phyloP scores from a whole-genome alignment of 2,797 vertebrate species.

The Sphenopsis melanotis region DNA sequence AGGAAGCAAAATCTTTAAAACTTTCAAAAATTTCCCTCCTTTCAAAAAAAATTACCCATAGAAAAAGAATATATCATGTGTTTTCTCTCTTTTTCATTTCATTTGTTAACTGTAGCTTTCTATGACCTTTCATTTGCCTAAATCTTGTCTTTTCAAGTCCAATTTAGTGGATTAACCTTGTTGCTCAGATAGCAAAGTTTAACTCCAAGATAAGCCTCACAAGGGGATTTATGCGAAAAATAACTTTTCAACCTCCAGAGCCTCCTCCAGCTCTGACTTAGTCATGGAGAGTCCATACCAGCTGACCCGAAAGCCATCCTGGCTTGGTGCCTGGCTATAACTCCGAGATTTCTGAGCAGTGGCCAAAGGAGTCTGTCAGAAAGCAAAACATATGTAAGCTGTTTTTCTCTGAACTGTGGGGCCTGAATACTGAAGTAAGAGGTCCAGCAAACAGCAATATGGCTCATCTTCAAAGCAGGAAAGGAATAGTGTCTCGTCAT shows the following conservation, averaged over 20 bases:
- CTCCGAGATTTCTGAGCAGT: background rate
- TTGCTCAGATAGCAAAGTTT: background rate
- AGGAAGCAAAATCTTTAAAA: background rate
- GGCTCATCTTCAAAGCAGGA: background rate
- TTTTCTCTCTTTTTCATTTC: background rate
- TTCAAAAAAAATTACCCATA: background rate
- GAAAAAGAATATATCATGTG: rapidly evolving
- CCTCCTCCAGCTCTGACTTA: background rate
- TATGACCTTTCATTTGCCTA: background rate
- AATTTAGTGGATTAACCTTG: slow-evolving; percentile 29
- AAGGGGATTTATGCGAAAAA: background rate
- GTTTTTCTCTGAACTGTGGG: background rate
- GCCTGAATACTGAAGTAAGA: background rate
- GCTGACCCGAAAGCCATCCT: background rate
- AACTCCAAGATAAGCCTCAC: background rate
- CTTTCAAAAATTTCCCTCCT: background rate
- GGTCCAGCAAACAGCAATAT: background rate
- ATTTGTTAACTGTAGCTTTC: background rate
- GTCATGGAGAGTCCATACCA: background rate
- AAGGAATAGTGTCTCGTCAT: background rate
- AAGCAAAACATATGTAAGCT: slow-evolving; percentile 21
- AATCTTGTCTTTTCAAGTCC: background rate
- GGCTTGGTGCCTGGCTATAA: slow-evolving; percentile 25
- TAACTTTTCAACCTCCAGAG: background rate
- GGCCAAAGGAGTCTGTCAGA: slow-evolving; percentile 6